A percentile compares a stretch with the other conserved stretches of the same genome.
Evolutionary conservation across 2,797 vertebrate genomes (phyloP).

Genomic region (Ctenochaetus hawaiiensis): DNA sequence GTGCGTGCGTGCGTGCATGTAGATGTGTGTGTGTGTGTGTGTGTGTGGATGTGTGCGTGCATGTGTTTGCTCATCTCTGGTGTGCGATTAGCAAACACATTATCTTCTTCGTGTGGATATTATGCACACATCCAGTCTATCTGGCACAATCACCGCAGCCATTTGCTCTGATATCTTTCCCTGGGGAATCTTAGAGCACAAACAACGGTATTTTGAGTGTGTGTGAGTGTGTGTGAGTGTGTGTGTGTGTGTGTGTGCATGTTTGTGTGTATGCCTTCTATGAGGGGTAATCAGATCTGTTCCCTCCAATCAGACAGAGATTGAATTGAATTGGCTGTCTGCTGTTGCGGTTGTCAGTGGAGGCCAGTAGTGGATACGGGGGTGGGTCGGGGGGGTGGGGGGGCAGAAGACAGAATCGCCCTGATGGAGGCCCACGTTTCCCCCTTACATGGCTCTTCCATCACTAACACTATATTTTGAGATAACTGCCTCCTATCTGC

Average conservation of each 20-base stretch:
- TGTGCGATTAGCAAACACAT: constrained; percentile 84
- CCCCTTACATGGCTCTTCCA: constrained; percentile 35
- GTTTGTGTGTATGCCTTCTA: constrained; percentile 41
- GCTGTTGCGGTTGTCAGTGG: constrained; percentile 57
- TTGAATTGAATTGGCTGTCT: constrained; percentile 74
- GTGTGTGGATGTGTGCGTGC: constrained; percentile 43
- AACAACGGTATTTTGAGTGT: constrained; percentile 66
- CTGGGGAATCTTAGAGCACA: constrained; percentile 72
- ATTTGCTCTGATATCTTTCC: constrained; percentile 78
- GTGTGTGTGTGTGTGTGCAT: constrained; percentile 31
- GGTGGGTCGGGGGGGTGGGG: background rate
- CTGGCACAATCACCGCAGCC: constrained; percentile 79
- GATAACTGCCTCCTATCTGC: constrained; percentile 37
- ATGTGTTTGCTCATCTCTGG: constrained; percentile 75
- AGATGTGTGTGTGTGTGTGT: constrained; percentile 58
- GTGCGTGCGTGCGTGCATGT: background rate
- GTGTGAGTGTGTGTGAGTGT: constrained; percentile 41
- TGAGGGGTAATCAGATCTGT: constrained; percentile 77
- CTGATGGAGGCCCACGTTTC: constrained; percentile 44
- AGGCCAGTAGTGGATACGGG: constrained; percentile 46
- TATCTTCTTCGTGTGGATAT: constrained; percentile 80
- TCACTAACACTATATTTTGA: constrained; percentile 62
- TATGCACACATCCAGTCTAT: constrained; percentile 83
- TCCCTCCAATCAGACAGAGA: constrained; percentile 77
- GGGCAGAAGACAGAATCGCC: constrained; percentile 38